Evolutionary conservation across 2,113 vertebrate species (phyloP), one percentile per base, ranked within the genome.

Genomic region (Pandion haliaetus): DNA sequence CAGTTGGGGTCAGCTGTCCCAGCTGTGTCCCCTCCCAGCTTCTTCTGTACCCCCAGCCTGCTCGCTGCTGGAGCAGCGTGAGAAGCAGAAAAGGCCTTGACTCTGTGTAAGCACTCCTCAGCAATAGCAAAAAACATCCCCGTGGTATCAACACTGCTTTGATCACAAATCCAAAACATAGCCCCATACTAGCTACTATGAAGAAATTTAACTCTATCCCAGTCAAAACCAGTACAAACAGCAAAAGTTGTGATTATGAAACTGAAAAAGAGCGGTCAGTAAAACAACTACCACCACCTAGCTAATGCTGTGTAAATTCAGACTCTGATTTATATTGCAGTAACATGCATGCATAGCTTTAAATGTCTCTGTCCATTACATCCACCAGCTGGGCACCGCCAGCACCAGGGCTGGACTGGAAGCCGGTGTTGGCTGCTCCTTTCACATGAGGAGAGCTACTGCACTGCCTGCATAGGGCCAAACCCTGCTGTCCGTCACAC

Each of bases 31-130:
- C 17, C 14, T 94, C 31, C 36, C 40, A 76, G 0, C 0, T 8
- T 21, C 58, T 44, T 49, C 10, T 17, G 23, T 6, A 0, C 4
- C 31, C 3, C 8, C 5, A 63, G 24, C 14, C 17, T 10, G 3
- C 17, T n/a, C 2, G 0, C 10, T 52, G 40, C 2, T 2, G 2
- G 11, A 10, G 8, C 14, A 31, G 15, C 0, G 8, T 47, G 44
- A 47, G 25, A 9, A 34, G 25, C 16, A 88, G 23, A 42, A 74
- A 65, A 61, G 21, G 3, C 9, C 26, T 76, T 19, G 7, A 10
- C 4, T 3, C 17, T 42, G 40, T 44, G 23, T 0, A 2, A 70
- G 19, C 8, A 2, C 25, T 3, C 2, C 25, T 47, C 32, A 82
- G 26, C 14, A 57, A 3, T 2, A 45, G 8, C 6, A 5, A 23